phyloP scores from a whole-genome alignment of 2,113 vertebrate species.

The Protomyctophum bolini region DNA sequence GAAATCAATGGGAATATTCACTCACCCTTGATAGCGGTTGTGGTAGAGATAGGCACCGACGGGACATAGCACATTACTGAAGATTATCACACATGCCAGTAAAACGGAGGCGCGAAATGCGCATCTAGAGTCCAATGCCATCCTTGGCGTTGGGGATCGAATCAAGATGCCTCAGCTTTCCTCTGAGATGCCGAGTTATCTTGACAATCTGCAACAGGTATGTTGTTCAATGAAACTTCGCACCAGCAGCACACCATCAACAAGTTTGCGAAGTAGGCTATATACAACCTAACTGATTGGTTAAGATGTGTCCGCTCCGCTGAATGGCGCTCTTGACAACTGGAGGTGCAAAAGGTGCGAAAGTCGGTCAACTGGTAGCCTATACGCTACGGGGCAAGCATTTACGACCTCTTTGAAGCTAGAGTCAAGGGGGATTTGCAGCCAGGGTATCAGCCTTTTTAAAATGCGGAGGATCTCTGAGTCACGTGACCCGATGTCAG shows the following conservation, averaged over 20 bases:
- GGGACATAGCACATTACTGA: constrained; percentile 57
- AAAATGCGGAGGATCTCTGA: constrained; percentile 63
- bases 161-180: not conserved
- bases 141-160: constrained; percentile 31
- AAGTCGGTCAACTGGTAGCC: constrained; percentile 47
- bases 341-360: constrained; percentile 48
- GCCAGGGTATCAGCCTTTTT: constrained; percentile 37
- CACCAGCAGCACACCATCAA: constrained; percentile 24
- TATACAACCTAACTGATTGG: not conserved
- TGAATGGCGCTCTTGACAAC: constrained; percentile 1
- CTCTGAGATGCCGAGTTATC: not conserved
- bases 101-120: constrained; percentile 54
- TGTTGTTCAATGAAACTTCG: not conserved
- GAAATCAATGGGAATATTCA: constrained; percentile 52
- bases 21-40: constrained; percentile 84
- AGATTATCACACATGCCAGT: constrained; percentile 69
- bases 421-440: constrained; percentile 49
- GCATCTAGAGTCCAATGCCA: constrained; percentile 44
- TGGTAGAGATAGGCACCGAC: constrained; percentile 71
- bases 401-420: constrained; percentile 49
- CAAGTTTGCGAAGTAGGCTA: not conserved
- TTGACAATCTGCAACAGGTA: constrained; percentile 21
- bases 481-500: constrained; percentile 72
- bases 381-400: constrained; percentile 9
- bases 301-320: constrained; percentile 5